These are phyloP conservation scores for Chrysogorgia sp. DNA, from an alignment of 92 coral and sea anemone species.

Conservation along the genomic window DNA sequence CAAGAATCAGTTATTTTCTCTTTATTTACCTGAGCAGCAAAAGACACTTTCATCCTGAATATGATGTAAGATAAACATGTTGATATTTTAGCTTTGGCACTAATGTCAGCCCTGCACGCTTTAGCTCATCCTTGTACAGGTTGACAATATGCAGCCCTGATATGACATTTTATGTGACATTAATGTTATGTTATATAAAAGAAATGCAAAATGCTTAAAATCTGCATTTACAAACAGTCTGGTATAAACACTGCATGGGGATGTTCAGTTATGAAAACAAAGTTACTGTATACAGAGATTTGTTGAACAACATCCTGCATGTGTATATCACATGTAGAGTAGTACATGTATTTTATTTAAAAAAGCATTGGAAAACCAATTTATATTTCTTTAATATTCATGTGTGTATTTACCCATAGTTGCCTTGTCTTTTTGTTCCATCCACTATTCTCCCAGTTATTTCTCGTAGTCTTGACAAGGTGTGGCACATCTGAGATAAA, in stretches of 20 bases:
- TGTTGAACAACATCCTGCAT: too few relatives aligned
- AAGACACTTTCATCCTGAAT: constrained; percentile 36
- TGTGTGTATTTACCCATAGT: constrained; percentile 19
- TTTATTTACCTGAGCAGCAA: constrained; percentile 41
- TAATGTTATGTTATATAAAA: neutral
- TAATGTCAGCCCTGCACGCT: constrained; percentile 14
- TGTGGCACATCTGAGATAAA: constrained; percentile 27
- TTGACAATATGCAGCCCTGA: constrained; percentile 25
- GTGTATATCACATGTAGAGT: too few relatives aligned
- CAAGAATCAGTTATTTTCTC: neutral
- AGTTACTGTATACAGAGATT: too few relatives aligned
- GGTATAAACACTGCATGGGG: too few relatives aligned
- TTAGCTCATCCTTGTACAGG: constrained; percentile 31
- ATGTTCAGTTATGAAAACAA: too few relatives aligned
- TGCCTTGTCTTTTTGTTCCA: constrained; percentile 26
- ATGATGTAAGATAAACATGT: constrained; percentile 21
- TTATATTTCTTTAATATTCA: too few relatives aligned
- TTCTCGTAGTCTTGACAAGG: constrained; percentile 9
- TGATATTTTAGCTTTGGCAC: constrained; percentile 42
- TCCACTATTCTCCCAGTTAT: constrained; percentile 24
- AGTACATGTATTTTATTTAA: too few relatives aligned
- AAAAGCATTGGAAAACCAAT: too few relatives aligned
- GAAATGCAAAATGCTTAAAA: neutral
- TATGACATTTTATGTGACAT: neutral
- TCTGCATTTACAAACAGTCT: too few relatives aligned